Conservation (phyloP, 92 coral and sea anemone genomes). For the Epizoanthus fatuus region DNA sequence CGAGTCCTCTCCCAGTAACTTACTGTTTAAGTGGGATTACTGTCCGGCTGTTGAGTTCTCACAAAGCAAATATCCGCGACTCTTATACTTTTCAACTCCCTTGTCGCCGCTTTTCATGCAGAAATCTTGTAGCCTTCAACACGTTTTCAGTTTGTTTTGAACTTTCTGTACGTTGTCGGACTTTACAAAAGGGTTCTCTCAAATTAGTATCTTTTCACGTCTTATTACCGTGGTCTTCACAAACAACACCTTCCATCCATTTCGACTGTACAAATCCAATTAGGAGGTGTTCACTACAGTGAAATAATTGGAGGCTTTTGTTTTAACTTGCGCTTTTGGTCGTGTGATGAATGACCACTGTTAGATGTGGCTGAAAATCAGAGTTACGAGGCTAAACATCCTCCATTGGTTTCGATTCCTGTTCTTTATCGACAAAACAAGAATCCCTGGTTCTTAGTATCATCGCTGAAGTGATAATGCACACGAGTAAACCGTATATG, state of each 20-base stretch:
- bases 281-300: neutral
- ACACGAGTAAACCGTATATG: neutral
- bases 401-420: neutral
- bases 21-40: too few relatives aligned
- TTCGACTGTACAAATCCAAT: neutral
- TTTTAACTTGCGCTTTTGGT: neutral
- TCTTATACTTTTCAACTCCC: too few relatives aligned
- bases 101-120: too few relatives aligned
- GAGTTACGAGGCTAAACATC: neutral
- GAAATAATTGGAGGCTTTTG: neutral
- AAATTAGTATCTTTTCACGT: too few relatives aligned
- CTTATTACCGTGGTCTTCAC: neutral
- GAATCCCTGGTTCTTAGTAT: neutral
- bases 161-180: neutral
- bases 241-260: neutral
- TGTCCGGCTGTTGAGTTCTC: too few relatives aligned
- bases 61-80: too few relatives aligned
- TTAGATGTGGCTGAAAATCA: neutral
- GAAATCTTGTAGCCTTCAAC: too few relatives aligned
- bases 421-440: slow-evolving; percentile 8
- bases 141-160: neutral
- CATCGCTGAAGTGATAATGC: neutral
- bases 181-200: too few relatives aligned
- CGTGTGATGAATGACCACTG: neutral
- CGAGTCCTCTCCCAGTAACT: too few relatives aligned